Conservation (phyloP, 2,888 invertebrate species). For the Venustoraphidia nigricollis region DNA sequence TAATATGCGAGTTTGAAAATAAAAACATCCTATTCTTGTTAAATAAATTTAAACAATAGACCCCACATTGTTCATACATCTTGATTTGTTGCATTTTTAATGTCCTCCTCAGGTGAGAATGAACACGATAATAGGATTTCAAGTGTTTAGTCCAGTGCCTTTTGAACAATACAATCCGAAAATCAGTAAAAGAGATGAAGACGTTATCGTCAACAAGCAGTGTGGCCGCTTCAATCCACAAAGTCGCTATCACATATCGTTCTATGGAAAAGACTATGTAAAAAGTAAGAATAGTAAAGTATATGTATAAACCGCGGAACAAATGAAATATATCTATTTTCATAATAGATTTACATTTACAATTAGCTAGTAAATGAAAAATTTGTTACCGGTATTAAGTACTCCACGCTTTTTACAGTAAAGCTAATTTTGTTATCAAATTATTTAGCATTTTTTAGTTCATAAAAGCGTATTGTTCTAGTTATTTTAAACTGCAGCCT, state of each 20-base stretch:
- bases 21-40: too few species aligned
- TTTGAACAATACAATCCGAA: constrained; percentile 78
- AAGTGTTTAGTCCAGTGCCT: constrained; percentile 83
- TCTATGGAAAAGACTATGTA: constrained; percentile 73
- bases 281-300: constrained; percentile 31
- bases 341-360: too few species aligned
- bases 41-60: too few species aligned
- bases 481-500: constrained; percentile 2
- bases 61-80: constrained; percentile 2
- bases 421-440: too few species aligned
- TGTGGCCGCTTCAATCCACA: constrained; percentile 65
- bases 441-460: too few species aligned
- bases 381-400: too few species aligned
- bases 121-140: constrained; percentile 81
- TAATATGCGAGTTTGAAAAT: neutral
- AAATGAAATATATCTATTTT: too few species aligned
- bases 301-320: neutral
- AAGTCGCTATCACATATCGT: constrained; percentile 57
- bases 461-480: too few species aligned
- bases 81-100: constrained; percentile 5
- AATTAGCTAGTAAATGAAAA: too few species aligned
- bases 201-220: constrained; percentile 55
- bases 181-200: constrained; percentile 34
- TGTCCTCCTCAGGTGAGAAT: constrained; percentile 57
- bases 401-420: too few species aligned